Percentiles rank a stretch among this genome's conserved stretches.
Evolutionary conservation across 53 echinoderm and acorn worm species (phyloP).

Genomic region (Paracentrotus lividus): DNA sequence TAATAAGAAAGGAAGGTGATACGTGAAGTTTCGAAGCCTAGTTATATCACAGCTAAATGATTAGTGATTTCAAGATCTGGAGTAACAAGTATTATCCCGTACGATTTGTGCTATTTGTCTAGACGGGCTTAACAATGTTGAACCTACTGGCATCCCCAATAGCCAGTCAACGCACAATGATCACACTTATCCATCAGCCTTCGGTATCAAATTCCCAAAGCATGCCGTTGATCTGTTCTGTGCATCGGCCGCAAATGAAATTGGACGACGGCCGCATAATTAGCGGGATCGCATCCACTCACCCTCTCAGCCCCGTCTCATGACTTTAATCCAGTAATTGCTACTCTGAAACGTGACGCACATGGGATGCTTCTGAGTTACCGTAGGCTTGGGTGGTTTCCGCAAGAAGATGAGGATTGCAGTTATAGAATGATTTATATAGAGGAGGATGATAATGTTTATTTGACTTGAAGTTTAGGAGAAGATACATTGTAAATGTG

Average conservation of each 20-base stretch:
- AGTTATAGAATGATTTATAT: background rate
- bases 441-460: background rate
- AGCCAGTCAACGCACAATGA: conserved; percentile 28
- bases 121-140: background rate
- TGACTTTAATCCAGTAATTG: conserved; percentile 62
- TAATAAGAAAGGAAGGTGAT: background rate
- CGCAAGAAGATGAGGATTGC: conserved; percentile 30
- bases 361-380: conserved; percentile 35
- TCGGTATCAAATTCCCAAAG: conserved; percentile 24
- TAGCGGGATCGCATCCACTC: conserved; percentile 39
- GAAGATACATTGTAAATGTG: background rate
- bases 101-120: background rate
- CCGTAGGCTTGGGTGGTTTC: conserved; percentile 19
- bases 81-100: background rate
- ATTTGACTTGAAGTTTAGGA: no score
- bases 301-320: conserved; percentile 28
- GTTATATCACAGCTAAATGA: background rate
- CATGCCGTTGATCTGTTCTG: background rate
- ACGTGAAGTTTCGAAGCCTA: background rate
- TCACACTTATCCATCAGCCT: conserved; percentile 43
- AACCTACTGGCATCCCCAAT: background rate
- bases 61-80: background rate
- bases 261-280: conserved; percentile 55
- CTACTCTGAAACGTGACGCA: conserved; percentile 51
- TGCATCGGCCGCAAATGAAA: conserved; percentile 42